Evolutionary conservation across 2,797 vertebrate species (phyloP), one percentile per base, ranked within the genome.

Genomic region (Cottoperca gobio): DNA sequence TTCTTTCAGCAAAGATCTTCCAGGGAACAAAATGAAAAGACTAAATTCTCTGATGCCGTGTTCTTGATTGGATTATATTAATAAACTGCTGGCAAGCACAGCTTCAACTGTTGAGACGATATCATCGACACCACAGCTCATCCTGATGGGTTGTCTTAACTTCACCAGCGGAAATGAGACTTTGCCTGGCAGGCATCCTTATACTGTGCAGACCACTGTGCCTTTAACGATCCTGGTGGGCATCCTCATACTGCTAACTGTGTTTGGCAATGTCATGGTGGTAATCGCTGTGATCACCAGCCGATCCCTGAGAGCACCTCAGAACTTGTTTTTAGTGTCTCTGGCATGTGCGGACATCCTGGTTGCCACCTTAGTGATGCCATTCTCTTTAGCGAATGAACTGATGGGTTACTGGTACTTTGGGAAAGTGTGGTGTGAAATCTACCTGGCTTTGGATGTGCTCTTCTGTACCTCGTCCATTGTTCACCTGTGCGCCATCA

Each of bases 401-500:
- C 94, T 99, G 80, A 98, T 99, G 98, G 97, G 96, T 28, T 97
- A 95, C 91, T 99, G 98, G 98, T 96, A 96, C 90, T 99, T 99
- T 0, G 97, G 98, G 23, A 94, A 94, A 79, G 95, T 96, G 42
- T 99, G 98, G 98, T 99, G 98, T 21, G 97, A 97, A 83, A 97
- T 99, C 85, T 97, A 99, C 93, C 86, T 97, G 87, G 97, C 97
- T n/a, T 86, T 99, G 88, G 98, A 99, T 35, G 98, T 99, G 53
- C 94, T 99, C 10, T 99, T 99, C 88, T 99, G 97, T 93, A 99
- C 97, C 8, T 98, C 98, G 1, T 99, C 97, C 70, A 99, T 99
- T 0, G 96, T 96, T 37, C 97, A 99, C 86, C 93, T 99, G 82
- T 99, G 98, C 35, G 97, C 97, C 85, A 99, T 99, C 91, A 98